Percentiles rank a stretch among this genome's conserved stretches.
Conservation (phyloP, 2,797 vertebrate species). For the Mallotus villosus region DNA sequence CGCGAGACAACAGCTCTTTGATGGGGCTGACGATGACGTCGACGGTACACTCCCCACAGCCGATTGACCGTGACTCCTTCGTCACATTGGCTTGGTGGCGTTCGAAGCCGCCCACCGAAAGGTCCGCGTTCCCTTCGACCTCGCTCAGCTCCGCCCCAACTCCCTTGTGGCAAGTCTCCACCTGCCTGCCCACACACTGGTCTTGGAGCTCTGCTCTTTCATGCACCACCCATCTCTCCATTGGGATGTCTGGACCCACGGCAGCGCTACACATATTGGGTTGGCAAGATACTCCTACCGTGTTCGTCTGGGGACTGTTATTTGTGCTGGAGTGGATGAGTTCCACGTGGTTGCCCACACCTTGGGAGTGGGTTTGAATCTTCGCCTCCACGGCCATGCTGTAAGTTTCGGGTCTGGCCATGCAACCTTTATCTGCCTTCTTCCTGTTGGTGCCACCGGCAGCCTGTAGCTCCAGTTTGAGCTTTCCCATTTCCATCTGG, state of each 20-base stretch:
- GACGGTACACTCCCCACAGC: conserved; percentile 87
- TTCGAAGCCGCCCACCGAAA: conserved; percentile 41
- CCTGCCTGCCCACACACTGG: conserved; percentile 64
- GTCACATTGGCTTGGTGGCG: conserved; percentile 46
- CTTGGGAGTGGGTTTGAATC: conserved; percentile 79
- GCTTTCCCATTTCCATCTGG: conserved; percentile 93
- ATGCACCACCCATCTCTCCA: conserved; percentile 85
- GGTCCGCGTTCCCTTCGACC: conserved; percentile 81
- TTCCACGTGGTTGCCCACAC: conserved; percentile 79
- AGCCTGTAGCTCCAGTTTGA: conserved; percentile 92
- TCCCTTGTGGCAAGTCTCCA: conserved; percentile 69
- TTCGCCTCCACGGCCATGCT: conserved; percentile 82
- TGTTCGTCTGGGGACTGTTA: conserved; percentile 62
- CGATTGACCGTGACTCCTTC: conserved; percentile 77
- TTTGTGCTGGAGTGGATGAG: conserved; percentile 65
- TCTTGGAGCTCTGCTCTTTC: conserved; percentile 75
- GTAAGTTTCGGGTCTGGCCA: conserved; percentile 80
- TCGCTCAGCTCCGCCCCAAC: conserved; percentile 73
- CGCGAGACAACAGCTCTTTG: conserved; percentile 69
- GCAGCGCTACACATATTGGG: conserved; percentile 61
- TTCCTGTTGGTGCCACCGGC: conserved; percentile 84
- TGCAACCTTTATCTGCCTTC: conserved; percentile 84
- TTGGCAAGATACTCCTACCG: conserved; percentile 76
- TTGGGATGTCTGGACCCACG: conserved; percentile 80
- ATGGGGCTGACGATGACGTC: conserved; percentile 72